Evolutionary conservation across 2,113 vertebrate genomes (phyloP), one percentile per base, ranked within the genome.

Genomic region (Pterocles gutturalis): DNA sequence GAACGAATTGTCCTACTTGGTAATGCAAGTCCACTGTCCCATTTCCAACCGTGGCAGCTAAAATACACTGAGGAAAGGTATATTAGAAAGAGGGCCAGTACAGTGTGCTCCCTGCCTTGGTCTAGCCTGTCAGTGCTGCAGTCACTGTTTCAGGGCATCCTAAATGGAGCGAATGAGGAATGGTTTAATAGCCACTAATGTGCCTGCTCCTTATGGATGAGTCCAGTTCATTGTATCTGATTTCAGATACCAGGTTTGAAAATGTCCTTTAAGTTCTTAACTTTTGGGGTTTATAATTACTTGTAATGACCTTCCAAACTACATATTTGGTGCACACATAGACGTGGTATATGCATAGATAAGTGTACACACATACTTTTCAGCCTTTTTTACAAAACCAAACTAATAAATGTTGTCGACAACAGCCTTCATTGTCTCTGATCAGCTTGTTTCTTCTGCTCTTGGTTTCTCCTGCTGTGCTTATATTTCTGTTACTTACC

Each of bases 401-500:
- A 38, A 9, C 15, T 11, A 53, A 57, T 48, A 6, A 2, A 8
- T 86, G 73, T 62, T 75, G 33, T 41, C 2, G 0, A 29, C 34
- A 41, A 4, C 28, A 41, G 7, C 55, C n/a, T 86, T 89, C 7
- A 11, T 72, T 81, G 21, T 75, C 41, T 87, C 15, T 7, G 3
- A 22, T 46, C 15, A 12, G 46, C 60, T 88, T 80, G 20, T 70
- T 86, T 82, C 26, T 87, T 80, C 12, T 33, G 58, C 25, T 92
- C 60, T 73, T 87, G 71, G 16, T 70, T 77, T 92, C 65, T 96
- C 79, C 49, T 94, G 3, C 34, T 93, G 26, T 95, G 18, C 38
- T 58, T 89, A 45, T 41, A 69, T 79, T 81, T 89, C 93, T 93
- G 20, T 90, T 83, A 34, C 78, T 92, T 96, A 87, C 31, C 34